A percentile compares a stretch with the other conserved stretches of the same genome.
Conservation (phyloP, 2,888 invertebrate species). For the Oithona nana region DNA sequence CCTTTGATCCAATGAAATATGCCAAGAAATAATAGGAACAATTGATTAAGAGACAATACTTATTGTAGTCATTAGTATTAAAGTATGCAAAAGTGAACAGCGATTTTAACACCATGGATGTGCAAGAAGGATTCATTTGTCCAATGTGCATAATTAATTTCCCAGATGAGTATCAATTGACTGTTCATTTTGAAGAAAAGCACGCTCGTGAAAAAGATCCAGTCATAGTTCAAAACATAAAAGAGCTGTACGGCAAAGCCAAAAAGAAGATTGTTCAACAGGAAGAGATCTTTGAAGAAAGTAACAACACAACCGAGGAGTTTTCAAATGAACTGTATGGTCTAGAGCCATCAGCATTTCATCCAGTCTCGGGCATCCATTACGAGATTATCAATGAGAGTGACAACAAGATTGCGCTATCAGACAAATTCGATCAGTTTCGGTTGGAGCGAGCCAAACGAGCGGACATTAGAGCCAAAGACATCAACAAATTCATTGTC, state of each 20-base stretch:
- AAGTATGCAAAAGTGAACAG: too few species aligned
- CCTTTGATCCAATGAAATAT: neutral
- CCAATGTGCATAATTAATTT: slow-evolving; percentile 83
- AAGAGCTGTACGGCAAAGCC: slow-evolving; percentile 47
- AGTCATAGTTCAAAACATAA: slow-evolving; percentile 35
- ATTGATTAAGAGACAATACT: too few species aligned
- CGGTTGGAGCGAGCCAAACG: slow-evolving; percentile 36
- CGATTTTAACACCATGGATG: slow-evolving; percentile 33
- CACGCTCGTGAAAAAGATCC: slow-evolving; percentile 67
- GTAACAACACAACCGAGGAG: slow-evolving; percentile 10
- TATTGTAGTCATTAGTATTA: slow-evolving; percentile 18
- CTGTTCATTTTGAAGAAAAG: slow-evolving; percentile 67
- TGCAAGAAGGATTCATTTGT: slow-evolving; percentile 81
- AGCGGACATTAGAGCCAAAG: slow-evolving; percentile 70
- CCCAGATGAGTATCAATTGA: slow-evolving; percentile 58
- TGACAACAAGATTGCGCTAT: neutral
- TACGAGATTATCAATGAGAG: slow-evolving; percentile 15
- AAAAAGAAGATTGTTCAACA: slow-evolving; percentile 50
- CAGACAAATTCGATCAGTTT: slow-evolving; percentile 18
- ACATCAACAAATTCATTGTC: slow-evolving; percentile 87
- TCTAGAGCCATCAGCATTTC: neutral
- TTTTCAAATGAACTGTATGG: slow-evolving; percentile 11
- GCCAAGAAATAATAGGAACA: too few species aligned
- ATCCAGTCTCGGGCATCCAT: slow-evolving; percentile 15
- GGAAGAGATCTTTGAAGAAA: neutral